Base-by-base conservation (phyloP, 2,888 invertebrate species). In the Colletes collaris region DNA sequence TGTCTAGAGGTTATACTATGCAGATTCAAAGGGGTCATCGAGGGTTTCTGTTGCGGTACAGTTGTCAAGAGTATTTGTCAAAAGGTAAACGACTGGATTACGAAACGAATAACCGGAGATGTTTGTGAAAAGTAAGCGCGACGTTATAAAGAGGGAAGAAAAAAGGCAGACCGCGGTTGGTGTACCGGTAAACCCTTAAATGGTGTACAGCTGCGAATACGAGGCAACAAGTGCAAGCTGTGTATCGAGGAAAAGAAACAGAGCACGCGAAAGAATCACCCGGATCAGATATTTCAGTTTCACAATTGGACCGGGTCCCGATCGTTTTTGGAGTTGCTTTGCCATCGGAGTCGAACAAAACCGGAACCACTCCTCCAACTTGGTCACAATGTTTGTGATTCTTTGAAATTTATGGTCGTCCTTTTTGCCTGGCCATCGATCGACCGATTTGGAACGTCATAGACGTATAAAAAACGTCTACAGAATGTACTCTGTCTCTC, bases 51-150 rank as follows among this genome's bases (percentile, higher is more conserved):
- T 40, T 6, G 40, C 6, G 40, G 40, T 40, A 40, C 40, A 6
- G 40, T 4, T 46, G 3, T 10, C 44, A 46, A 46, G 3, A 46
- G 44, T 7, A 8, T 8, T 4, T 2, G 60, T 11, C 19, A 60
- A 19, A 11, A 55, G 19, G 53, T 55, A 40, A 19, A 66, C 19
- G 44, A 44, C 46, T 19, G 13, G 27, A 40, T n/a, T 55, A 46
- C 13, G 44, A 59, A 11, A 50, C 74, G 71, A 55, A 16, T 76
- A 63, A 63, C 63, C 73, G 82, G 60, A 55, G 79, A 70, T 73
- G 82, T 82, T 82, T 75, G 83, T 82, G 79, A 83, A 83, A 79
- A 74, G 83, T 76, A 82, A 76, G 79, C 70, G 67, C 52, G 37
- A 44, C 68, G 58, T 50, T 44, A 55, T 52, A 37, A 60, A 52